Evolutionary conservation across 2,888 invertebrate genomes (phyloP), one percentile per base, ranked within the genome.

Genomic region (Orchesellides sinensis): DNA sequence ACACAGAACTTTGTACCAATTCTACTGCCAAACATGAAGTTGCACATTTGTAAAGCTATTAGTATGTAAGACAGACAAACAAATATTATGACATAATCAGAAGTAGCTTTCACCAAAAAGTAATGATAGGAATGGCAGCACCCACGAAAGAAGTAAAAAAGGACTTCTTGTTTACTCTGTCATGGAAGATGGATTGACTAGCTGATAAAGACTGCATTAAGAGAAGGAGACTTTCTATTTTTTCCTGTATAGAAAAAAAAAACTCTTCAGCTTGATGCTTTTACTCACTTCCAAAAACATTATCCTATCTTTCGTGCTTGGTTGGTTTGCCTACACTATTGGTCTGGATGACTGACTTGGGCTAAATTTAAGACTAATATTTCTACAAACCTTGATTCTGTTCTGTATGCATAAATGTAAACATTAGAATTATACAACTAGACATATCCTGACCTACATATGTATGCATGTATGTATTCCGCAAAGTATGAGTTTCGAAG

Each of bases 201-300:
- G 65, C 65, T 80, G 80, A 80, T 80, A 80, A 80, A 80, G 80
- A 80, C 80, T 80, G 66, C 80, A 80, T 80, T 80, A 80, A 69
- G 45, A 59, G 66, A 40, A 40, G n/a, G 40, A 27, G 65, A 65
- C 65, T 72, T 80, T 73, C 56, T 72, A 45, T 56, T 65, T 70
- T 79, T 65, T 65, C n/a, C 1, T 8, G n/a, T n/a, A n/a, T n/a
- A 17, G n/a, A 40, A 72, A 56, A 47, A 66, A 73, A 29, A 68
- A 70, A 40, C 52, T 21, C 63, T 52, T 25, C 49, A 72, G 79
- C 70, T 63, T 65, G 47, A 25, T 70, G 21, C 45, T 78, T 79
- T 70, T 45, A 63, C 66, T 70, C 63, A 65, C 73, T 73, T 45
- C 40, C 72, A 79, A 73, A 66, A 80, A 80, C 66, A 80, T 80